Conservation (phyloP, 2,888 invertebrate species). For the Hermodice carunculata region DNA sequence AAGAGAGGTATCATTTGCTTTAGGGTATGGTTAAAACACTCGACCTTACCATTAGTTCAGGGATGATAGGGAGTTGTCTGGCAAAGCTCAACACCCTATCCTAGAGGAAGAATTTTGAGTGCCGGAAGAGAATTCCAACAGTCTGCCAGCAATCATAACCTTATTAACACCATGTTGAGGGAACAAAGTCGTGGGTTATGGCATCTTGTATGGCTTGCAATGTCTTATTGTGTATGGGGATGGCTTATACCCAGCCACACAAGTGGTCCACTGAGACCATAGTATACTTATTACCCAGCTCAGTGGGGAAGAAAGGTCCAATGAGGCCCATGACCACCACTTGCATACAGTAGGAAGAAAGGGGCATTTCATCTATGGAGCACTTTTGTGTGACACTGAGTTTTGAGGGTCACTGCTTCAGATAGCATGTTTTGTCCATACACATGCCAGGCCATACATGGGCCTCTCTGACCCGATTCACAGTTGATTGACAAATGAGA, state of each 20-base stretch:
- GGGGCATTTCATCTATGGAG: background rate
- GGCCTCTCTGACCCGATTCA: too few relatives aligned
- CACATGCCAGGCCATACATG: too few relatives aligned
- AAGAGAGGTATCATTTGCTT: background rate
- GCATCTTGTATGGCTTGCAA: background rate
- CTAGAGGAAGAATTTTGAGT: background rate
- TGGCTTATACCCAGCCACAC: background rate
- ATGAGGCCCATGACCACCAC: background rate
- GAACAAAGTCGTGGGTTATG: background rate
- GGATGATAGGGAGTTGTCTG: background rate
- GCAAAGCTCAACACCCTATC: background rate
- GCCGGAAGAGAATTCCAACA: background rate
- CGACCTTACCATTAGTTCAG: background rate
- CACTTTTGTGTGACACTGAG: too few relatives aligned
- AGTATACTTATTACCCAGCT: background rate
- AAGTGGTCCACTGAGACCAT: background rate
- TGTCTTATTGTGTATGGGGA: background rate
- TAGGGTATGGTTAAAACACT: background rate
- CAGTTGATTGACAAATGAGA: too few relatives aligned
- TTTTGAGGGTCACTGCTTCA: too few relatives aligned
- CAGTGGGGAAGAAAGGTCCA: background rate
- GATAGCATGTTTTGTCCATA: too few relatives aligned
- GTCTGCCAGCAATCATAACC: background rate
- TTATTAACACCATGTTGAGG: background rate
- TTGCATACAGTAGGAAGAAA: background rate